These are phyloP conservation scores for Octopus bimaculoides DNA, from an alignment of 1,140 invertebrate species.

Conservation along the genomic window DNA sequence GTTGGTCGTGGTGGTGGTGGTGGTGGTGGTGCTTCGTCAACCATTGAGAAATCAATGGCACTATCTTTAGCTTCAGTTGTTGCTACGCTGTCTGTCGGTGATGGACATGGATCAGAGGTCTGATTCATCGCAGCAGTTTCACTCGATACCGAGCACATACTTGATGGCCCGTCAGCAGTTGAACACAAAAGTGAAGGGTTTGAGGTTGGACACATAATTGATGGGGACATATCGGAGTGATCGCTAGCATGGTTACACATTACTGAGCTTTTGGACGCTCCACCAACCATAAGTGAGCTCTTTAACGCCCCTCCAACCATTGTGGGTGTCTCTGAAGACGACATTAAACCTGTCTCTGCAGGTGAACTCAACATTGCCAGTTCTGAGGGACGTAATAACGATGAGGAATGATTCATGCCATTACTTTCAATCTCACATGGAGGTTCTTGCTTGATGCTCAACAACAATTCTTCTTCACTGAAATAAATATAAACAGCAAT, in stretches of 20 bases:
- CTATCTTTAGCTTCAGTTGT: neutral
- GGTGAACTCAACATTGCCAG: neutral
- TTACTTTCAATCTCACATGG: neutral
- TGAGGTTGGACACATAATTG: neutral
- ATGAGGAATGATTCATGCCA: neutral
- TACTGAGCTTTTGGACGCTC: neutral
- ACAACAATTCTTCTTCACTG: slow-evolving; percentile 30
- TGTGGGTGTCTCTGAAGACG: neutral
- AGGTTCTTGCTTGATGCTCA: slow-evolving; percentile 29
- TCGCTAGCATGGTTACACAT: neutral
- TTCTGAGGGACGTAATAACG: neutral
- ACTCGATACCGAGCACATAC: too few species aligned
- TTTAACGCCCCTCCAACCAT: neutral
- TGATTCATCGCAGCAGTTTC: neutral
- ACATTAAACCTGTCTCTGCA: neutral
- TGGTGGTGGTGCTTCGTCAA: neutral
- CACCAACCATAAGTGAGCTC: neutral
- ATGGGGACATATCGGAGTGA: neutral
- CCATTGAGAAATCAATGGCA: slow-evolving; percentile 7
- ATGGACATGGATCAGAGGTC: neutral
- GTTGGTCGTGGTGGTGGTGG: neutral
- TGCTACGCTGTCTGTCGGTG: neutral
- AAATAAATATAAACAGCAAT: neutral
- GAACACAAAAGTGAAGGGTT: neutral
- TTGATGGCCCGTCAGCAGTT: neutral